A percentile compares a stretch with the other conserved stretches of the same genome.
These are phyloP conservation scores for Nemotelus pantherinus DNA, from an alignment of 2,888 invertebrate species.

Conservation along the genomic window DNA sequence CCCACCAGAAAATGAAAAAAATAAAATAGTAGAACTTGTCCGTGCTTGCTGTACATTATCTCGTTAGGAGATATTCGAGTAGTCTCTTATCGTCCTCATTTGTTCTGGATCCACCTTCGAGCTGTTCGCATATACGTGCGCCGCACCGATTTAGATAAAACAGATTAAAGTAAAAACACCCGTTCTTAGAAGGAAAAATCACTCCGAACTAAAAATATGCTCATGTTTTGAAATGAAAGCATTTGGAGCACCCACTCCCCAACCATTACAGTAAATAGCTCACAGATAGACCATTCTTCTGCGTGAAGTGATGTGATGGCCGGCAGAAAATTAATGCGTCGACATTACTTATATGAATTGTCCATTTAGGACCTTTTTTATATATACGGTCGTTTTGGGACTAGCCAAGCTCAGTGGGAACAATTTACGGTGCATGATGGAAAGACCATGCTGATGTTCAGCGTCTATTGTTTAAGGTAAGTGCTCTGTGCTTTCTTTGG, in stretches of 20 bases:
- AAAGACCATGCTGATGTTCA: conserved; percentile 25
- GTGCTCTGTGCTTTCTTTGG: neutral
- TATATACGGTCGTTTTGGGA: conserved; percentile 51
- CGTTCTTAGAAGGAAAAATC: conserved; percentile 1
- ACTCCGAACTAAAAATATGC: neutral
- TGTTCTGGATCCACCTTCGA: too few relatives aligned
- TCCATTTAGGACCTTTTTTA: conserved; percentile 51
- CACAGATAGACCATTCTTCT: conserved; percentile 5
- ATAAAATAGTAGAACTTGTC: too few relatives aligned
- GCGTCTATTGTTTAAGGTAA: conserved; percentile 1
- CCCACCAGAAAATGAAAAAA: too few relatives aligned
- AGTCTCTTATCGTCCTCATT: too few relatives aligned
- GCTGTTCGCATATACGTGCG: too few relatives aligned
- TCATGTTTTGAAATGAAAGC: neutral
- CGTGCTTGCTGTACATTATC: too few relatives aligned
- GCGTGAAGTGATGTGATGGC: conserved; percentile 5
- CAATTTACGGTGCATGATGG: conserved; percentile 44
- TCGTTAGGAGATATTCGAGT: too few relatives aligned
- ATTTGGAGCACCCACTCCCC: conserved; percentile 13
- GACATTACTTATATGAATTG: conserved; percentile 51
- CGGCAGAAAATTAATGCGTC: conserved; percentile 47
- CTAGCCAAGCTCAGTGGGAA: conserved; percentile 44
- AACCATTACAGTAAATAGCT: conserved; percentile 15
- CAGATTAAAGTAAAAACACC: neutral
- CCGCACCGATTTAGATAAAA: too few relatives aligned